These are phyloP conservation scores for Dicrurus megarhynchus DNA, from an alignment of 2,113 vertebrate genomes.

Conservation along the genomic window DNA sequence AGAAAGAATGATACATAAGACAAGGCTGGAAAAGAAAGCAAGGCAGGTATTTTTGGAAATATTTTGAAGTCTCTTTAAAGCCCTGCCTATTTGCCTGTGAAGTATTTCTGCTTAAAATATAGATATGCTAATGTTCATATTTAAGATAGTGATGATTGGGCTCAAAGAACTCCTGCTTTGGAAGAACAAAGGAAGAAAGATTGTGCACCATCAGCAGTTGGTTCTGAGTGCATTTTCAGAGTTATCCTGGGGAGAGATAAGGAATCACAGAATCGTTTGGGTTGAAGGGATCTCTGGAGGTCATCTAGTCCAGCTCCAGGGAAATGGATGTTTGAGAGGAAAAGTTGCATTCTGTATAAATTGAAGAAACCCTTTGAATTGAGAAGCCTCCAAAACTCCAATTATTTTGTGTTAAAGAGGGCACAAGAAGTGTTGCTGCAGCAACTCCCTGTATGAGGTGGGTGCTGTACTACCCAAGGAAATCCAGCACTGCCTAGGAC, in stretches of 20 bases:
- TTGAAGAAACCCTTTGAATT: not conserved
- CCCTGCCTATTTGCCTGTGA: not conserved
- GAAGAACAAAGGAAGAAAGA: not conserved
- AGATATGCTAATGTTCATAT: not conserved
- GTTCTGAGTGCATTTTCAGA: not conserved
- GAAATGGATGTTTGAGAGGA: not conserved
- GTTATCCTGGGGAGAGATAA: not conserved
- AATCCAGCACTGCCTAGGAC: not conserved
- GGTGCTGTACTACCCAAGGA: accelerated
- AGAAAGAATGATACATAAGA: not conserved
- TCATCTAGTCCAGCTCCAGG: not conserved
- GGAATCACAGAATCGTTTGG: not conserved
- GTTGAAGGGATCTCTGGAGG: not conserved
- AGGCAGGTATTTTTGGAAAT: not conserved
- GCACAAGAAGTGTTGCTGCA: not conserved
- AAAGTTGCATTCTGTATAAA: not conserved
- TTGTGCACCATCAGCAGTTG: not conserved
- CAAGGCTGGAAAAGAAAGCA: not conserved
- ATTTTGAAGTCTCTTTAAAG: not conserved
- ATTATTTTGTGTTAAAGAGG: not conserved
- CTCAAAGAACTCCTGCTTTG: not conserved
- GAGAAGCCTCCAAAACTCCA: not conserved
- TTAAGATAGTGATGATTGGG: not conserved
- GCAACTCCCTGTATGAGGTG: not conserved
- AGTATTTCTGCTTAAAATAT: not conserved